Conservation (phyloP, 2,797 vertebrate genomes). For the Pitangus sulphuratus region DNA sequence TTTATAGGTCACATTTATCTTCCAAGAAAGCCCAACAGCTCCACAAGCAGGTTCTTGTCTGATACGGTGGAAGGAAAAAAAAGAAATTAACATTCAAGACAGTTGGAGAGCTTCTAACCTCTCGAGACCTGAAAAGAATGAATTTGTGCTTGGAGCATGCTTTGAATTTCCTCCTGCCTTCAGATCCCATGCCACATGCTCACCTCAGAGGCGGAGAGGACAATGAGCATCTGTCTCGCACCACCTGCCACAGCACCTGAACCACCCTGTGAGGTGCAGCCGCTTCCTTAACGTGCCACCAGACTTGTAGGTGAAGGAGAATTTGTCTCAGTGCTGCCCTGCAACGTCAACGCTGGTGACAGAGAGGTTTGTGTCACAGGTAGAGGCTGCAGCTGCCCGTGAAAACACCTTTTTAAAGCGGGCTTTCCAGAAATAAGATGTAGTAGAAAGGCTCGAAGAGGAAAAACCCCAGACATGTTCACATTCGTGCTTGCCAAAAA, state of each 20-base stretch:
- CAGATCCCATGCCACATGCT: not conserved
- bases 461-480: slow-evolving; percentile 13
- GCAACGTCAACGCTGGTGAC: not conserved
- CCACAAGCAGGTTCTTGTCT: not conserved
- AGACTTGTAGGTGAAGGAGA: not conserved
- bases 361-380: not conserved
- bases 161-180: not conserved
- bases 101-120: not conserved
- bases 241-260: slow-evolving; percentile 11
- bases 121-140: not conserved
- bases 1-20: slow-evolving; percentile 15
- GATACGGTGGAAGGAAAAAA: not conserved
- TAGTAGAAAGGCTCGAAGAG: not conserved
- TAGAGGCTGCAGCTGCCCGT: not conserved
- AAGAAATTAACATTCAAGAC: not conserved
- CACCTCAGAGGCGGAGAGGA: not conserved
- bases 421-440: not conserved
- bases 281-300: not conserved
- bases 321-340: not conserved
- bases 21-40: not conserved
- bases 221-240: not conserved
- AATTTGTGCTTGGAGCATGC: not conserved
- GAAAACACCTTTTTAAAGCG: not conserved
- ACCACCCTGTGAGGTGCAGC: not conserved
- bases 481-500: not conserved